phyloP scores from a whole-genome alignment of 2,797 vertebrate genomes.

The Scleropages formosus region DNA sequence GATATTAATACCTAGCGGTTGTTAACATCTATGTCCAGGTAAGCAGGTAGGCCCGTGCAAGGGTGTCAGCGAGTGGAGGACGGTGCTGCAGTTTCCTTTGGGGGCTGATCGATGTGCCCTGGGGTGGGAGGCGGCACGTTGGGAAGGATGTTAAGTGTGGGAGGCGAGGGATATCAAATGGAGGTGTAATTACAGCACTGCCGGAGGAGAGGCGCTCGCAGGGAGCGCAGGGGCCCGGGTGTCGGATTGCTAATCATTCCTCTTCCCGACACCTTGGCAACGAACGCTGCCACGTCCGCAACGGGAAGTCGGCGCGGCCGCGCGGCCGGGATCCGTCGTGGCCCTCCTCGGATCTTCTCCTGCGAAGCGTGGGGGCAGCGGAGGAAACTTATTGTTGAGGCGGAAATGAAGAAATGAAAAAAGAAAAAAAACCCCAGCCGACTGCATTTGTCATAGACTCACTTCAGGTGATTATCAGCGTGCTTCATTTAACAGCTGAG shows the following conservation, averaged over 20 bases:
- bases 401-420: not conserved
- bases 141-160: not conserved
- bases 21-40: conserved; percentile 1
- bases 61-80: not conserved
- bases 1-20: not conserved
- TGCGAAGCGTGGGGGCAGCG: too few relatives aligned
- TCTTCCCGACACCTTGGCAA: conserved; percentile 52
- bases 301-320: conserved; percentile 58
- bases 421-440: not conserved
- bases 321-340: conserved; percentile 58
- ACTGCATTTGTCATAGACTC: not conserved
- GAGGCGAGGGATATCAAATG: conserved; percentile 17
- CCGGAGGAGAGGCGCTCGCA: conserved; percentile 58
- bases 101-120: conserved; percentile 12
- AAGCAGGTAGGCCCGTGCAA: not conserved
- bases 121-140: not conserved
- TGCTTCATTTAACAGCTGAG: not conserved
- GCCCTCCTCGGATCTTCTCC: not conserved
- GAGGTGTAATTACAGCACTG: conserved; percentile 52
- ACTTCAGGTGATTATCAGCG: not conserved
- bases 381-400: not conserved
- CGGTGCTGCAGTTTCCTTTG: not conserved
- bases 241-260: conserved; percentile 63
- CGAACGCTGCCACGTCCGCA: conserved; percentile 40
- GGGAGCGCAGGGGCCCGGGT: conserved; percentile 49